Evolutionary conservation across 2,113 vertebrate species (phyloP), one percentile per base, ranked within the genome.

Genomic region (Psettodes erumei): DNA sequence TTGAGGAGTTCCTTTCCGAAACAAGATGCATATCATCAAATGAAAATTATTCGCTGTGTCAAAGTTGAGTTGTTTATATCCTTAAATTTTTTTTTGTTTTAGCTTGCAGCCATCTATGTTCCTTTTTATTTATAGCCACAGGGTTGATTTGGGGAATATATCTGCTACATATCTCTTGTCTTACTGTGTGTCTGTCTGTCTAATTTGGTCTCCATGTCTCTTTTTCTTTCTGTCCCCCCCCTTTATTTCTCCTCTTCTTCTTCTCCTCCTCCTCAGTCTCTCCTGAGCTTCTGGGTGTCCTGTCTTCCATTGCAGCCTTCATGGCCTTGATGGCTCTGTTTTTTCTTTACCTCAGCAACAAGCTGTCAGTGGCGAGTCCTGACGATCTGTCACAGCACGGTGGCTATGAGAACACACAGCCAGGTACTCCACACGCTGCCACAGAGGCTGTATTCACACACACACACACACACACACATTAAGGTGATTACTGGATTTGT

Each of bases 311-410:
- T 1, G 96, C 96, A 30, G 95, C 96, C 82, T 97, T 99, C 93
- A 95, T 97, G 92, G 86, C 95, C 88, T 93, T 99, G 89, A 95
- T 98, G 93, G 92, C 97, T 89, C 93, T 99, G 48, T 96, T 98
- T 94, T 97, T 98, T 94, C 93, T 98, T 75, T 99, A 98, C 93
- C 95, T 98, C 94, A 98, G 96, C 94, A 98, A 97, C 95, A 99
- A 98, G 93, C 95, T 97, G 93, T 98, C 96, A 83, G 95, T 95
- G 92, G 96, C 95, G 90, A 96, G 93, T 86, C 92, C 96, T 79
- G 95, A 95, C 84, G 91, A 94, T 58, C 95, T 97, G 90, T 93
- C 96, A 86, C 94, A 95, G 73, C 93, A 96, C 0, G 93, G 94
- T 87, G 94, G 92, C 83, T 96, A 93, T 86, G 92, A 84, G 65